Base-by-base conservation (phyloP, 2,888 invertebrate genomes). In the Heliconius aoede region DNA sequence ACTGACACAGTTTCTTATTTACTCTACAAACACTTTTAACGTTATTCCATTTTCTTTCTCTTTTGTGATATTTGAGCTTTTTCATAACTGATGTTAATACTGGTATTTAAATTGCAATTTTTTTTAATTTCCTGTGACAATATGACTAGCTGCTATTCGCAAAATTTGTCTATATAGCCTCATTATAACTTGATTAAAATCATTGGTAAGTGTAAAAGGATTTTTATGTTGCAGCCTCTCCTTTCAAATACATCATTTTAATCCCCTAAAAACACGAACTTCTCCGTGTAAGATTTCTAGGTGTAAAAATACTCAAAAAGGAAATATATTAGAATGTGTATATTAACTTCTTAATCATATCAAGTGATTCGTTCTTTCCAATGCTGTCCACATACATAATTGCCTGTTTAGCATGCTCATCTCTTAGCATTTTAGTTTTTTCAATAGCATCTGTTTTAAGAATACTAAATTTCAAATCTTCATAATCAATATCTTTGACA, bases 401-500 rank as follows among this genome's bases (percentile, higher is more conserved):
- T 0, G 94, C 94, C 79, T 91, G 91, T 24, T 88, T 89, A 0
- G 91, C 91, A 74, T 94, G 94, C 15, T 94, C 92, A 36, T 93
- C 89, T 78, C 92, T 90, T n/a, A 94, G 61, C 80, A 85, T 81
- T 76, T 91, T 90, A 0, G 94, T 94, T 78, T 89, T 93, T 73
- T 91, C 91, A 9, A 93, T 85, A 0, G 94, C 94, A 76, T 94
- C 91, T 1, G 94, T 93, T 76, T 94, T 94, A 0, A 93, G 80
- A 60, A 94, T 91, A 85, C 93, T 89, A 86, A 91, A 90, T 95
- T 95, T 91, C 55, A 94, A 84, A 87, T 95, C 95, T 77, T 95
- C 95, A 84, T 96, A 97, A 86, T 97, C 96, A 0, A 97, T 95
- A 84, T 96, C 95, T 69, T 96, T 95, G 0, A 97, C 95, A 76